Evolutionary conservation across 2,888 invertebrate species (phyloP).

Genomic region (Cheilosia urbana): DNA sequence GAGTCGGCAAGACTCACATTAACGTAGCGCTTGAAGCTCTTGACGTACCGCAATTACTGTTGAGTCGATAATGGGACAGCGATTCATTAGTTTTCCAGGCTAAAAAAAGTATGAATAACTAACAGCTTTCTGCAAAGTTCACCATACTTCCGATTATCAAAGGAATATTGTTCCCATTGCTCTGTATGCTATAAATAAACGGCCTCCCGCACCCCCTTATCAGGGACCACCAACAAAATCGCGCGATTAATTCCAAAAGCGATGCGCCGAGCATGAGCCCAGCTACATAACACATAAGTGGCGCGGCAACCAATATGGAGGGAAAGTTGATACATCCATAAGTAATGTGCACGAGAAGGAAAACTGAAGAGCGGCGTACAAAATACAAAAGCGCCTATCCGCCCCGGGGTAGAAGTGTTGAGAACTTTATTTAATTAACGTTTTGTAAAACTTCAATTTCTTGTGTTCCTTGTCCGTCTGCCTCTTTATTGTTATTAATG

Average conservation of each 20-base stretch:
- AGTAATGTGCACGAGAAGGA: background rate
- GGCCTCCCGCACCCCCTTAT: too few species aligned
- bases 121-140: too few species aligned
- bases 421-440: conserved; percentile 74
- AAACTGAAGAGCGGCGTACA: conserved; percentile 33
- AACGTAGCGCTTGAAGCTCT: too few species aligned
- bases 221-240: background rate
- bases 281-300: conserved; percentile 36
- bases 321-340: background rate
- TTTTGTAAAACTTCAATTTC: conserved; percentile 66
- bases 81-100: too few species aligned
- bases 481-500: conserved; percentile 67
- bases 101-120: too few species aligned
- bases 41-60: too few species aligned
- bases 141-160: too few species aligned
- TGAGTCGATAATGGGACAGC: too few species aligned
- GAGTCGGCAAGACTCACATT: too few species aligned
- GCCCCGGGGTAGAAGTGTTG: conserved; percentile 71
- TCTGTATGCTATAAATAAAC: too few species aligned
- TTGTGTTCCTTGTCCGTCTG: conserved; percentile 15
- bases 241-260: conserved; percentile 66
- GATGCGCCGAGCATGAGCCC: conserved; percentile 19
- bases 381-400: conserved; percentile 32
- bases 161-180: too few species aligned
- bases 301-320: conserved; percentile 21